Evolutionary conservation across 2,888 invertebrate species (phyloP).

Genomic region (Sinhomidia bicolor): DNA sequence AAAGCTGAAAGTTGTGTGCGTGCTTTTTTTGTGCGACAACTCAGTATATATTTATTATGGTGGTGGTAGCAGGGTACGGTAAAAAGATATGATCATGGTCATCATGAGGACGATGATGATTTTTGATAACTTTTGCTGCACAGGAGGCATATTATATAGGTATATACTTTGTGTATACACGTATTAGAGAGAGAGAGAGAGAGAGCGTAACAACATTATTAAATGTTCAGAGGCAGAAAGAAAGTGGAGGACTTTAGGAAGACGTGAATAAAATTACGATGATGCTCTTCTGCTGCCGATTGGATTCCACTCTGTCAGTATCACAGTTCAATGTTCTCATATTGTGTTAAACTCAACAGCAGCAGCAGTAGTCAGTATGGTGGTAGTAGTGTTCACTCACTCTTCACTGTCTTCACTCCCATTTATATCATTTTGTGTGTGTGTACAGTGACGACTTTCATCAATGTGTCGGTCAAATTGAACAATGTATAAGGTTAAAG

Average conservation of each 20-base stretch:
- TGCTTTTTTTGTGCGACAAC: not conserved
- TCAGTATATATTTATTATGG: not conserved
- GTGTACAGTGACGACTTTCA: not conserved
- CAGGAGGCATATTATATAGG: not conserved
- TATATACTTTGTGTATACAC: no score
- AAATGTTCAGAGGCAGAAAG: constrained; percentile 45
- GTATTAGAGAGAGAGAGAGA: not conserved
- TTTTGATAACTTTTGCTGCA: constrained; percentile 6
- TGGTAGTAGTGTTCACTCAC: not conserved
- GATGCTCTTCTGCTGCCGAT: constrained; percentile 52
- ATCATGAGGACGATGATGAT: not conserved
- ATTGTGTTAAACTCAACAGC: constrained; percentile 19
- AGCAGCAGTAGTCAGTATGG: not conserved
- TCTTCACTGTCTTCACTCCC: no score
- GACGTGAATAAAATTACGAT: constrained; percentile 73
- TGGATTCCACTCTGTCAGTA: constrained; percentile 39
- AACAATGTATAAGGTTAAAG: constrained; percentile 11
- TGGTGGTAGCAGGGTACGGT: not conserved
- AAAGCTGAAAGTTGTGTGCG: not conserved
- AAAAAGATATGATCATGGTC: not conserved
- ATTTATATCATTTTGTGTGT: not conserved
- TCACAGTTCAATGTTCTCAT: constrained; percentile 66
- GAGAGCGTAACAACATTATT: constrained; percentile 47
- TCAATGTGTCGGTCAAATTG: constrained; percentile 41
- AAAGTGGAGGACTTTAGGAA: constrained; percentile 45